phyloP scores from a whole-genome alignment of 2,113 vertebrate genomes.

The Ondatra zibethicus region DNA sequence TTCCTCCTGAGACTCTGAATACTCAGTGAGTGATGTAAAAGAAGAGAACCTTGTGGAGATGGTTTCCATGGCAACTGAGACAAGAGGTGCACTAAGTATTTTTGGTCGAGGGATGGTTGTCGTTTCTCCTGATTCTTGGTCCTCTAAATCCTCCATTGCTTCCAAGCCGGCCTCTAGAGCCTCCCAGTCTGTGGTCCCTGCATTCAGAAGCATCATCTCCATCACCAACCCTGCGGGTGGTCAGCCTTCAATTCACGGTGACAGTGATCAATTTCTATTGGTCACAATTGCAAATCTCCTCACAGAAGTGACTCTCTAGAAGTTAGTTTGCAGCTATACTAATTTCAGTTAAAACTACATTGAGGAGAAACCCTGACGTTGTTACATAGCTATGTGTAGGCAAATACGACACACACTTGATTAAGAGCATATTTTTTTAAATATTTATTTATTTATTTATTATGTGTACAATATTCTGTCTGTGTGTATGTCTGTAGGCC shows the following conservation, averaged over 20 bases:
- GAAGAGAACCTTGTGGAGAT: background rate
- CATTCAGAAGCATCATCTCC: background rate
- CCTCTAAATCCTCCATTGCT: background rate
- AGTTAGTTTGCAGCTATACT: constrained; percentile 13
- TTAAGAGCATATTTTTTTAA: constrained; percentile 3
- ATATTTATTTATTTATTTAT: no score
- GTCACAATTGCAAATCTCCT: background rate
- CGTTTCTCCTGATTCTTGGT: background rate
- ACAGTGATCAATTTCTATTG: background rate
- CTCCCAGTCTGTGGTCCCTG: background rate
- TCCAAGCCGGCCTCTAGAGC: background rate
- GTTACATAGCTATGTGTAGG: background rate
- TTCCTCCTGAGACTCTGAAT: background rate
- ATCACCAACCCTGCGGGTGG: background rate
- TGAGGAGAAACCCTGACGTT: background rate
- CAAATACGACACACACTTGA: background rate
- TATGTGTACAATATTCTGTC: no score
- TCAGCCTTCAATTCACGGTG: background rate
- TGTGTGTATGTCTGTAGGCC: no score
- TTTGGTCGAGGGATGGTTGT: background rate
- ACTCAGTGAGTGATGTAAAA: background rate
- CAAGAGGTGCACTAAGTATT: background rate
- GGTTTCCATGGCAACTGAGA: constrained; percentile 9
- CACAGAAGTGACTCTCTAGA: constrained; percentile 8
- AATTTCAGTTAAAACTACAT: background rate